Base-by-base conservation (phyloP, 2,888 invertebrate species). In the Sarcophaga carnaria region DNA sequence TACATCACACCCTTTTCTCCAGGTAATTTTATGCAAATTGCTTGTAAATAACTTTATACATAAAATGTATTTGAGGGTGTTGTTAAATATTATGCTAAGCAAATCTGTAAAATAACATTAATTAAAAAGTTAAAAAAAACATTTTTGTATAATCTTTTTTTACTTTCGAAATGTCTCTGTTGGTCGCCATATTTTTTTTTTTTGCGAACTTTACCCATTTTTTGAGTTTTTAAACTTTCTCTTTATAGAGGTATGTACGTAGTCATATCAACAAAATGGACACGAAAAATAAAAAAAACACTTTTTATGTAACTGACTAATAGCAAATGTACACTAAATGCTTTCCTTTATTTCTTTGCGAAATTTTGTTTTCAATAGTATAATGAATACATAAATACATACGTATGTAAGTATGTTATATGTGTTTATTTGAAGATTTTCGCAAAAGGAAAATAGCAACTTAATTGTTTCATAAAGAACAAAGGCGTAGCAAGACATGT, bases 71-170 rank as follows among this genome's bases (percentile, higher is more conserved):
- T 75, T 75, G 62, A 75, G 69, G 74, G 69, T 75, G 69, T 69
- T 75, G 67, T 69, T 63, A 72, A 75, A 63, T 75, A 75, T 60
- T 62, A 67, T 67, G 60, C 60, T 75, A 75, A 67, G 67, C 75
- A 75, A 81, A 69, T 75, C 67, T 47, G 69, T 37, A 81, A 81
- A 81, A 75, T 75, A 67, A 49, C 75, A 63, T 75, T 81, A 81
- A 81, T 81, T 81, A 81, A 81, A 81, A 81, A 81, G 74, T 81
- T 27, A 27, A 27, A 27, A 27, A 27, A 27, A 0, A 27, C 6
- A 4, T 20, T 47, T 54, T 71, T 59, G 49, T 76, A 25, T 6
- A 8, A 3, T 8, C 3, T 71, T 80, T 80, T 71, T 80, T 80
- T 72, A 66, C 80, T 59, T 80, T 72, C 3, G 25, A 54, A 72